phyloP scores from a whole-genome alignment of 2,797 vertebrate species.

The Silurus aristotelis region DNA sequence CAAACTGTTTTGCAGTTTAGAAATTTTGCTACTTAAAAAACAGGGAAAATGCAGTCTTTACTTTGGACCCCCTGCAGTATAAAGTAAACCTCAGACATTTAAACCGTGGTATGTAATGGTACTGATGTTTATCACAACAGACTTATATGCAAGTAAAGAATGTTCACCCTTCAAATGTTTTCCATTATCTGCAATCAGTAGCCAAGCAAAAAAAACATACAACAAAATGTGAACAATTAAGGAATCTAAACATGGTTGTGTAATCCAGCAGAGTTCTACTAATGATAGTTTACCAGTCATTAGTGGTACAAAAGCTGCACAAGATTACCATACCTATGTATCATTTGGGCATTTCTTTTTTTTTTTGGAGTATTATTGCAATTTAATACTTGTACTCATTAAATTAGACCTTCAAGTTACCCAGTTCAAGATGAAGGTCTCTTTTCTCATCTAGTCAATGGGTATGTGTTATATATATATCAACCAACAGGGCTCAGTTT shows the following conservation, averaged over 20 bases:
- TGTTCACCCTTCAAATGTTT: conserved; percentile 54
- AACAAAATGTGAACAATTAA: not conserved
- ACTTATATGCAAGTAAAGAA: conserved; percentile 13
- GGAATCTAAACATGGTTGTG: not conserved
- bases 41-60: conserved; percentile 7
- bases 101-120: conserved; percentile 17
- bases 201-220: conserved; percentile 20
- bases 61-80: conserved; percentile 11
- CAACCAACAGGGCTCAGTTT: not conserved
- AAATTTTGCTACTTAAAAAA: not conserved
- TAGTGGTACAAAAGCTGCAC: no score
- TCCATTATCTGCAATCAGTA: conserved; percentile 45
- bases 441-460: not conserved
- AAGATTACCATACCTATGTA: no score
- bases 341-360: not conserved
- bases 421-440: no score
- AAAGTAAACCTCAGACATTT: conserved; percentile 1
- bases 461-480: no score
- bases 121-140: conserved; percentile 49
- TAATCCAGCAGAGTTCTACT: not conserved
- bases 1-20: not conserved
- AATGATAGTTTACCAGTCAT: not conserved
- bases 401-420: not conserved
- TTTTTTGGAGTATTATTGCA: not conserved
- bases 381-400: not conserved